These are phyloP conservation scores for Cancer borealis DNA, from an alignment of 2,888 invertebrate species.

Conservation along the genomic window DNA sequence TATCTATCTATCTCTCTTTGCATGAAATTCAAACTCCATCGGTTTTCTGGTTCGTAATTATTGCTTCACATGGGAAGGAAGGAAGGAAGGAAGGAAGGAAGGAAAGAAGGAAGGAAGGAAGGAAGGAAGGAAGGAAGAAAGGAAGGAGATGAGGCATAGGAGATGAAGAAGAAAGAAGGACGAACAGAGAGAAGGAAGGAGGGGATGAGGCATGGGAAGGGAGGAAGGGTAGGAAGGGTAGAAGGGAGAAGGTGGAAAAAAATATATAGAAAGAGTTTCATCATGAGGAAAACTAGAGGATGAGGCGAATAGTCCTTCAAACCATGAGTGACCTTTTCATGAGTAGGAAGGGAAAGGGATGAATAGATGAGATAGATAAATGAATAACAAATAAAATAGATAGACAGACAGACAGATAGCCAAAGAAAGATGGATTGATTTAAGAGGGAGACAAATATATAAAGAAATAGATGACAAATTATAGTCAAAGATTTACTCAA, in stretches of 20 bases:
- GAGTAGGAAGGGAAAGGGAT: neutral
- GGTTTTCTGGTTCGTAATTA: neutral
- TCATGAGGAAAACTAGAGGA: neutral
- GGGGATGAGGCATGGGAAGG: neutral
- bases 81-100: neutral
- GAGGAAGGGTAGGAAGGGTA: no score
- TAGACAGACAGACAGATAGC: neutral
- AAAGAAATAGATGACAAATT: neutral
- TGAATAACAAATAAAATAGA: neutral
- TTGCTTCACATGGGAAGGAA: neutral
- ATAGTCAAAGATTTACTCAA: neutral
- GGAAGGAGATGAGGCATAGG: no score
- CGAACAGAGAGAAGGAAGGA: neutral
- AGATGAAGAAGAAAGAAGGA: no score
- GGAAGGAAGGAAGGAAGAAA: neutral
- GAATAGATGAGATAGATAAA: neutral
- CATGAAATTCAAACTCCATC: neutral
- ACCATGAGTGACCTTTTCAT: neutral
- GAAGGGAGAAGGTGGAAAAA: no score
- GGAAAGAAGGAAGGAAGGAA: neutral
- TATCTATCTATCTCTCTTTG: constrained; percentile 1
- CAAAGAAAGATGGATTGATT: neutral
- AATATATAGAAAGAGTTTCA: neutral
- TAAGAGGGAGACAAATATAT: neutral
- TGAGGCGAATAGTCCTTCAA: neutral